Conservation (phyloP, 2,888 invertebrate species). For the Biston stratarius region DNA sequence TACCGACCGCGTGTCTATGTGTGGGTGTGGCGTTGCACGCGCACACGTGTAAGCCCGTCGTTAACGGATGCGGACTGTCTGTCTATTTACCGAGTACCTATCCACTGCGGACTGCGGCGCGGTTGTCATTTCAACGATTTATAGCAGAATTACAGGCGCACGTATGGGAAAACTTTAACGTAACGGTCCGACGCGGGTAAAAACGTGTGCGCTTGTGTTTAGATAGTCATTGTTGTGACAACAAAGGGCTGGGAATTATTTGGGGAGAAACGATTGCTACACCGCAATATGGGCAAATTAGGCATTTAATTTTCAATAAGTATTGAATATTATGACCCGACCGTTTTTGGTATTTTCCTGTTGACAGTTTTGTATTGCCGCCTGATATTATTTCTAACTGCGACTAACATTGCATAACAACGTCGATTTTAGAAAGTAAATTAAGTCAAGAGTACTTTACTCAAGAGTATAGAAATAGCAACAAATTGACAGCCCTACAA, state of each 20-base stretch:
- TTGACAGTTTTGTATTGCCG: constrained; percentile 7
- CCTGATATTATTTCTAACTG: neutral
- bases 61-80: constrained; percentile 71
- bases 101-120: constrained; percentile 36
- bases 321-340: constrained; percentile 11
- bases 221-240: constrained; percentile 43
- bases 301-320: constrained; percentile 10
- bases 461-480: constrained; percentile 4
- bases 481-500: constrained; percentile 26
- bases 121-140: constrained; percentile 56
- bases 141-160: constrained; percentile 45
- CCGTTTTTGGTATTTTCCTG: constrained; percentile 10
- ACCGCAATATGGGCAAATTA: constrained; percentile 29
- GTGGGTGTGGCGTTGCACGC: constrained; percentile 45
- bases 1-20: constrained; percentile 42
- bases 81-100: constrained; percentile 55
- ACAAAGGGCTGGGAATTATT: constrained; percentile 47
- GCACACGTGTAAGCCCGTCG: constrained; percentile 40
- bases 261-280: constrained; percentile 40
- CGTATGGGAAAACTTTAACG: constrained; percentile 52
- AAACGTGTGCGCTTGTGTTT: constrained; percentile 47
- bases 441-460: neutral
- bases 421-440: constrained; percentile 8
- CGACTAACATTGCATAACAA: neutral
- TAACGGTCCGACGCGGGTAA: constrained; percentile 49